Evolutionary conservation across 2,797 vertebrate genomes (phyloP).

Genomic region (Pteropus rufus): DNA sequence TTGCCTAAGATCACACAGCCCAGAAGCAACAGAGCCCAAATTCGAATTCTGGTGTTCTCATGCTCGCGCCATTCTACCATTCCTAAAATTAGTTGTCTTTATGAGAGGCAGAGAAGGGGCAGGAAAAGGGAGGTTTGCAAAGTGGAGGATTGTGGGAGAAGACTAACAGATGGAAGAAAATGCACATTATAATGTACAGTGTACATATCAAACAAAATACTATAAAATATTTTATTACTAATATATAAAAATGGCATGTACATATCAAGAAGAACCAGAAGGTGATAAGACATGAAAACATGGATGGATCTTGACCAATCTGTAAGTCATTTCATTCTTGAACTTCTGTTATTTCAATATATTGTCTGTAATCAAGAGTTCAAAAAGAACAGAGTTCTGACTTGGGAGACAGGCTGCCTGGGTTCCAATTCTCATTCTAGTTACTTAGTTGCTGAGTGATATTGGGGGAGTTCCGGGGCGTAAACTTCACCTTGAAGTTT

Average conservation of each 20-base stretch:
- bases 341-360: background rate
- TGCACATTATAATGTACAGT: background rate
- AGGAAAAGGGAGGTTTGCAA: background rate
- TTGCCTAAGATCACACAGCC: background rate
- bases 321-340: background rate
- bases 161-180: background rate
- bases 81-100: background rate
- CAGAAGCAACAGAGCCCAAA: background rate
- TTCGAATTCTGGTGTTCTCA: background rate
- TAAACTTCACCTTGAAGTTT: background rate
- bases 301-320: background rate
- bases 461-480: background rate
- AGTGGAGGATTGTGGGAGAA: background rate
- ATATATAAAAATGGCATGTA: background rate
- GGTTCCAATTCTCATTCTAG: background rate
- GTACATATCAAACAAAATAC: background rate
- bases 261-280: background rate
- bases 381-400: background rate
- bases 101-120: background rate
- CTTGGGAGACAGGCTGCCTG: background rate
- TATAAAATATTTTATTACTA: background rate
- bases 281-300: background rate
- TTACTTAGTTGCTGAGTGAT: background rate
- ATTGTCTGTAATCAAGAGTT: background rate
- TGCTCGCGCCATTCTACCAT: background rate